Base-by-base conservation (phyloP, 2,888 invertebrate species). In the Spodoptera picta region DNA sequence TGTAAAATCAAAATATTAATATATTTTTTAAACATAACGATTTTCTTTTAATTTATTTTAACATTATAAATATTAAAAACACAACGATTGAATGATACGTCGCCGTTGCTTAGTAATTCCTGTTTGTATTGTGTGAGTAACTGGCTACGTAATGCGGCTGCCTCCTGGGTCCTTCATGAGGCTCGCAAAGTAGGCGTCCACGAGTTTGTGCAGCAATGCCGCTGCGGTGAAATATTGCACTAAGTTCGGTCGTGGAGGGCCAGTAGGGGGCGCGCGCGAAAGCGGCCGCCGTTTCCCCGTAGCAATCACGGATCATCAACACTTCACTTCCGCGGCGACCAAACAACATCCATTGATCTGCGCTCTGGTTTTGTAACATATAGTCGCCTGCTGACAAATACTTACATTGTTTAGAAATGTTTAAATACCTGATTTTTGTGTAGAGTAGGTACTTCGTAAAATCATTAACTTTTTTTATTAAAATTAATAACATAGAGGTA, bases 241-340 rank as follows among this genome's bases (percentile, higher is more conserved):
- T 82, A 14, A 86, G 61, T 45, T 84, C 83, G 1, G 75, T 48
- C n/a, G 75, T 51, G 9, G 79, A 75, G 2, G 86, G 85, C 86
- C 86, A 86, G 69, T 83, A 85, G n/a, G 85, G 85, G 4, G 80
- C 77, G 56, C 86, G 85, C 12, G 82, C 83, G 62, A 85, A 85
- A 14, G 82, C 81, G 3, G 84, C 86, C 0, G 77, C 77, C 24
- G 83, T 79, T 61, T 77, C 77, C 1, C 82, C 82, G 19, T 61
- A 66, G 47, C 85, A 84, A 58, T 86, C 86, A 0, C 83, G 81
- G 69, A 85, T 83, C 48, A 86, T 49, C 3, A 84, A 64, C 50
- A 86, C 67, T 69, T 86, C 87, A 49, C 69, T 80, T 12, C 86
- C 85, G 27, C 83, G 81, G 51, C 80, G 80, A 14, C 86, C 85